Evolutionary conservation across 2,113 vertebrate genomes (phyloP).

Genomic region (Bombycilla garrulus): DNA sequence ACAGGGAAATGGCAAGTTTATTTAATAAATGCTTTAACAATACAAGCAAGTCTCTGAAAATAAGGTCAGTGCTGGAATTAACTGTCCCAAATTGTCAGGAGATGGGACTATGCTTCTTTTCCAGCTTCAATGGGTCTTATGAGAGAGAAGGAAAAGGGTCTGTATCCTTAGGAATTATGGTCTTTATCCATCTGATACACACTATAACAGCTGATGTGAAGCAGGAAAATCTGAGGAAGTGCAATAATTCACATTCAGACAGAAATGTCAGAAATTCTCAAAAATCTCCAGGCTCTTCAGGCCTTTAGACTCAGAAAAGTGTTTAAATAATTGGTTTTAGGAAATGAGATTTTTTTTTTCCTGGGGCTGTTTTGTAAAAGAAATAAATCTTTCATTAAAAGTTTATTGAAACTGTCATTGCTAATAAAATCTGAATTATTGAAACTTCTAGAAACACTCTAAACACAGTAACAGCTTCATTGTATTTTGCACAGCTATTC

Average conservation of each 20-base stretch:
- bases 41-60: neutral
- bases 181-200: neutral
- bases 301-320: neutral
- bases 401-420: neutral
- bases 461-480: neutral
- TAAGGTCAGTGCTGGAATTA: neutral
- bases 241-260: neutral
- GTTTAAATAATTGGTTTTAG: neutral
- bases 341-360: neutral
- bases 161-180: neutral
- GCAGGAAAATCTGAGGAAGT: neutral
- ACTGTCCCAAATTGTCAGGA: neutral
- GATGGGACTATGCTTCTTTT: neutral
- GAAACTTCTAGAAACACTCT: neutral
- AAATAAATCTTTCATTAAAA: neutral
- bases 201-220: neutral
- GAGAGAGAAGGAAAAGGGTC: neutral
- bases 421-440: conserved; percentile 3
- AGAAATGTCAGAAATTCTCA: neutral
- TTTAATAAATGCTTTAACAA: neutral
- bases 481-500: neutral
- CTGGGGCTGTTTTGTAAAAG: neutral
- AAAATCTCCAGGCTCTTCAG: neutral
- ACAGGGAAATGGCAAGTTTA: neutral
- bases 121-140: neutral